These are phyloP conservation scores for Phaetusa simplex DNA, from an alignment of 2,113 vertebrate genomes.

Conservation along the genomic window DNA sequence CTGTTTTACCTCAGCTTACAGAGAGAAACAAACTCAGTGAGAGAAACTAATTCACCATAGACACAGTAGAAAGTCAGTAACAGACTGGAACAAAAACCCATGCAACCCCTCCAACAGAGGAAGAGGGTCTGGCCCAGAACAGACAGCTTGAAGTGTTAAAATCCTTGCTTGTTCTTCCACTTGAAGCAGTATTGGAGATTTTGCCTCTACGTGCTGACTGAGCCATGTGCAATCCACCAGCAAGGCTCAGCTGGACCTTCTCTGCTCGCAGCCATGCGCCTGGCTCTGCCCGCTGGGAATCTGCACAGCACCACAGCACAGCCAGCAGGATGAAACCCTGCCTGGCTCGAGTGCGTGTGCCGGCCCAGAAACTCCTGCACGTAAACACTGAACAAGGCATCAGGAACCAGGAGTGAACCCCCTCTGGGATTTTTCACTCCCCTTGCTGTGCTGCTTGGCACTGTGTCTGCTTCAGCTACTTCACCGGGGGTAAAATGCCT, in stretches of 20 bases:
- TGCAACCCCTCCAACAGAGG: not conserved
- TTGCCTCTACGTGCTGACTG: not conserved
- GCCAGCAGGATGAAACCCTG: not conserved
- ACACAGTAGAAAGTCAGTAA: not conserved
- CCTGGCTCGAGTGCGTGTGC: rapidly evolving
- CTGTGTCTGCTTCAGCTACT: not conserved
- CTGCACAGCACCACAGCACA: not conserved
- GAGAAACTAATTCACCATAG: not conserved
- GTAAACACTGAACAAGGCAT: not conserved
- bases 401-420: not conserved
- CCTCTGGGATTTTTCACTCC: not conserved
- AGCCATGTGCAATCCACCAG: not conserved
- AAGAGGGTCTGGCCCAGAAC: not conserved
- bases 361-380: not conserved
- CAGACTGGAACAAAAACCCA: not conserved
- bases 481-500: not conserved
- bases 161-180: not conserved
- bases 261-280: rapidly evolving
- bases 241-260: not conserved
- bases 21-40: not conserved
- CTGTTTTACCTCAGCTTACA: not conserved
- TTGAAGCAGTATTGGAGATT: not conserved
- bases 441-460: not conserved
- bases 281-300: not conserved
- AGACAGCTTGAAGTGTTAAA: not conserved